These are phyloP conservation scores for Eulacestoma nigropectus DNA, from an alignment of 2,113 vertebrate genomes.

Conservation along the genomic window DNA sequence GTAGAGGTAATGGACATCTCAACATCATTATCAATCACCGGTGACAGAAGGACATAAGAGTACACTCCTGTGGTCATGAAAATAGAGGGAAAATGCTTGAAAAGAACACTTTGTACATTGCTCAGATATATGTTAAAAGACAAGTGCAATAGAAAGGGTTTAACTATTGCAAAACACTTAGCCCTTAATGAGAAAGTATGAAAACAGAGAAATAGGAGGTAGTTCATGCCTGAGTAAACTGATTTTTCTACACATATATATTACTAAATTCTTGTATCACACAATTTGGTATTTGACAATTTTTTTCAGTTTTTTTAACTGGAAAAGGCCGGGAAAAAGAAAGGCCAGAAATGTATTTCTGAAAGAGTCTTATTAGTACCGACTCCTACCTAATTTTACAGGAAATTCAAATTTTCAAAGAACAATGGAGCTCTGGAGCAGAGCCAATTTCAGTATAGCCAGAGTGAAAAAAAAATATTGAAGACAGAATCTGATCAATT, in stretches of 20 bases:
- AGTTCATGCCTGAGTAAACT: not conserved
- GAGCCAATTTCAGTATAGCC: not conserved
- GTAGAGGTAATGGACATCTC: not conserved
- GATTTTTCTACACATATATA: not conserved
- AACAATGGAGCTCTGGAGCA: not conserved
- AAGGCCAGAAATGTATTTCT: not conserved
- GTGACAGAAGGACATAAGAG: not conserved
- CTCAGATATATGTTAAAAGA: not conserved
- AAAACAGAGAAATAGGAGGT: not conserved
- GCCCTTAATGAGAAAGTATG: not conserved
- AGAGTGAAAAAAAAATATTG: not conserved
- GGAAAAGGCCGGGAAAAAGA: not conserved
- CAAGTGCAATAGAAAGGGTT: not conserved
- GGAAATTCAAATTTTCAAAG: not conserved
- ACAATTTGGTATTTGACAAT: rapidly evolving
- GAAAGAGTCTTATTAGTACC: not conserved
- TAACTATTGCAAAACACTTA: not conserved
- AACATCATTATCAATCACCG: not conserved
- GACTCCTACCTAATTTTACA: not conserved
- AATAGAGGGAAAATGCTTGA: not conserved
- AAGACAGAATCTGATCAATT: not conserved
- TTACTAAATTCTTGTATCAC: not conserved
- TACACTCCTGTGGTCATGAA: not conserved
- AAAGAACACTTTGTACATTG: not conserved
- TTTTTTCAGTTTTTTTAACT: not conserved